Percentiles rank a stretch among this genome's conserved stretches.
Conservation (phyloP, 2,888 invertebrate species). For the Ametastegia equiseti region DNA sequence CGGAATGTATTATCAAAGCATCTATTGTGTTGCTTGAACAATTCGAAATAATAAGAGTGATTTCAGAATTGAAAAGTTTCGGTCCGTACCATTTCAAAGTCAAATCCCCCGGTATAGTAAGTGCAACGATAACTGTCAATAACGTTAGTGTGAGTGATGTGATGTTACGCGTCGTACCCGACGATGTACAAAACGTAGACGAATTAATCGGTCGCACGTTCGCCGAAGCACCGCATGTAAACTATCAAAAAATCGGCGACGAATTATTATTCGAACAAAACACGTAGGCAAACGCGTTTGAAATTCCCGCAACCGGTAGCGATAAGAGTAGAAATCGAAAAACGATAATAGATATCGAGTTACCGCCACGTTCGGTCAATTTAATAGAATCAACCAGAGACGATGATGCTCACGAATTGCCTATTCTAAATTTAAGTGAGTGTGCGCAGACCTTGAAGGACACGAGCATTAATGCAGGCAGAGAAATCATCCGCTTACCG, state of each 20-base stretch:
- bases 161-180: constrained; percentile 56
- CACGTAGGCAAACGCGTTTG: no score
- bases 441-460: neutral
- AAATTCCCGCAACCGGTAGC: no score
- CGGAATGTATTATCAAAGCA: constrained; percentile 55
- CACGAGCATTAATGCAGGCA: neutral
- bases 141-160: constrained; percentile 30
- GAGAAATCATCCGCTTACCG: neutral
- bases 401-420: neutral
- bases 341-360: neutral
- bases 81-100: neutral
- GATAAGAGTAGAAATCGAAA: neutral
- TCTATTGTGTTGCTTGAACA: neutral
- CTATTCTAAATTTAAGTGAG: neutral
- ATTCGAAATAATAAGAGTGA: neutral
- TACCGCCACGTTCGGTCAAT: constrained; percentile 44
- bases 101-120: neutral
- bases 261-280: neutral
- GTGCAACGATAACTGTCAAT: neutral
- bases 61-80: neutral
- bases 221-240: constrained; percentile 54
- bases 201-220: constrained; percentile 57
- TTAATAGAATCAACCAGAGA: constrained; percentile 26
- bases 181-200: constrained; percentile 56
- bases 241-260: constrained; percentile 53